Evolutionary conservation across 2,888 invertebrate genomes (phyloP).

Genomic region (Ichneumoninae sp.): DNA sequence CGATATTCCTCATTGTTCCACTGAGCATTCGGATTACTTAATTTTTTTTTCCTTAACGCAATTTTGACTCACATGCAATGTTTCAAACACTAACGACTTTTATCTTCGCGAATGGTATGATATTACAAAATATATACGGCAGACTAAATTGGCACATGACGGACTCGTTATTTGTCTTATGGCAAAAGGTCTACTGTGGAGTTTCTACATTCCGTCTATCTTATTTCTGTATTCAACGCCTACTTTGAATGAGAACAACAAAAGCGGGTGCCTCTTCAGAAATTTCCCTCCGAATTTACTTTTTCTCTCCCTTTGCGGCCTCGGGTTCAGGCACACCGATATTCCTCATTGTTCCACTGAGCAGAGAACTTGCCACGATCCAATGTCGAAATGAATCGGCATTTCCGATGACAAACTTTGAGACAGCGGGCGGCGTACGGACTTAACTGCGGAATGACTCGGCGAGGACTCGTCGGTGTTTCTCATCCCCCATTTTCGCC

Average conservation of each 20-base stretch:
- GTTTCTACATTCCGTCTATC: not conserved
- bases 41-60: not conserved
- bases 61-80: not conserved
- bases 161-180: not conserved
- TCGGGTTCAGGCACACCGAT: not conserved
- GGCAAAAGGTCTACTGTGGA: not conserved
- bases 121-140: not conserved
- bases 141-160: not conserved
- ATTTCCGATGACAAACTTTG: slow-evolving; percentile 59
- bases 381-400: slow-evolving; percentile 56
- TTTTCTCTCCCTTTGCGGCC: not conserved
- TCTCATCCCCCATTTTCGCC: slow-evolving; percentile 6
- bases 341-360: slow-evolving; percentile 33
- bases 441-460: slow-evolving; percentile 47
- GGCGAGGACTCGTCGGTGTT: slow-evolving; percentile 27
- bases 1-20: slow-evolving; percentile 39
- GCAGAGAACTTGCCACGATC: slow-evolving; percentile 43
- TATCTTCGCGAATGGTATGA: not conserved
- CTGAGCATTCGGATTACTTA: too few species aligned
- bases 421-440: slow-evolving; percentile 38
- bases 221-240: not conserved
- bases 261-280: not conserved
- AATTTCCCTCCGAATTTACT: not conserved
- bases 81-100: not conserved
- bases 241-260: not conserved